These are phyloP conservation scores for Macropus fuliginosus DNA, from an alignment of 2,797 vertebrate genomes.

Conservation along the genomic window DNA sequence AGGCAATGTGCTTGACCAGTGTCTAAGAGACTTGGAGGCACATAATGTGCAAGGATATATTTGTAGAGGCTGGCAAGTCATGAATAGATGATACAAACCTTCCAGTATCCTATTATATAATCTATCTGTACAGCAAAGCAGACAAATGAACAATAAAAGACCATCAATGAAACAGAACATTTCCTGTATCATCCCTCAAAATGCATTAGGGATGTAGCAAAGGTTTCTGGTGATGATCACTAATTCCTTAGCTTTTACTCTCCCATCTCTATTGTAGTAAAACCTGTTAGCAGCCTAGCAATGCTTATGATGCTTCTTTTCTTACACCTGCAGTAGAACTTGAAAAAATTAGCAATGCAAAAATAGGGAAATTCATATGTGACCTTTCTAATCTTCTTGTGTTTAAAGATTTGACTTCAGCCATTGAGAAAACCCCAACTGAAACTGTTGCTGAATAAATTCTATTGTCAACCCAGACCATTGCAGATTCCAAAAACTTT, in stretches of 20 bases:
- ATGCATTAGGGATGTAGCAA: neutral
- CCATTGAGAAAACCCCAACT: neutral
- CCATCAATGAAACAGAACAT: neutral
- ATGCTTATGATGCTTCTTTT: neutral
- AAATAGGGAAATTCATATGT: neutral
- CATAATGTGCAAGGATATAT: neutral
- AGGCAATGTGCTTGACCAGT: neutral
- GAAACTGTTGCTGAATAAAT: constrained; percentile 26
- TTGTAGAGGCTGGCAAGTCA: neutral
- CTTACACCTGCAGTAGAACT: neutral
- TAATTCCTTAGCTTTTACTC: neutral
- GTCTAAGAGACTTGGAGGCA: neutral
- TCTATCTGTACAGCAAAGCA: neutral
- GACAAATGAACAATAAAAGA: neutral
- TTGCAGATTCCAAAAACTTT: constrained; percentile 31
- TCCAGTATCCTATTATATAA: neutral
- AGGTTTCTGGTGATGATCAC: neutral
- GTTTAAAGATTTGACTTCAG: neutral
- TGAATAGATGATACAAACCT: neutral
- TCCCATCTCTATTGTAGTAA: neutral
- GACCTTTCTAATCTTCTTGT: neutral
- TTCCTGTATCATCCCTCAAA: neutral
- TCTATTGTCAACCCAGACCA: constrained; percentile 3
- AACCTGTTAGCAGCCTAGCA: neutral
- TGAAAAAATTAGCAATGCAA: neutral